A percentile compares a stretch with the other conserved stretches of the same genome.
Evolutionary conservation across 2,113 vertebrate genomes (phyloP).

Genomic region (Buteo buteo): DNA sequence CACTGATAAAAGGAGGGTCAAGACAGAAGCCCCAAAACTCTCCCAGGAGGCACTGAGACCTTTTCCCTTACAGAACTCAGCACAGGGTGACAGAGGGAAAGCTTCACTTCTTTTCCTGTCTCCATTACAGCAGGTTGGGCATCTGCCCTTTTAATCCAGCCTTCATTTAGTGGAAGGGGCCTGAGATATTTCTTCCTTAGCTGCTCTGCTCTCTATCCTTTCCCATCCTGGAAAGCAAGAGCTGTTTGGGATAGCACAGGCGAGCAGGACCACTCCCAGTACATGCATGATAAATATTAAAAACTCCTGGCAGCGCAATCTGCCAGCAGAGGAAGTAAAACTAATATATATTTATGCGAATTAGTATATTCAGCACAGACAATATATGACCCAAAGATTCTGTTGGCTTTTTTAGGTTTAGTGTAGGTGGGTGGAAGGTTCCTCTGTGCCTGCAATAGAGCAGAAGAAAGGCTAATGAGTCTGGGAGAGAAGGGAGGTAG

Average conservation of each 20-base stretch:
- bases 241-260: not conserved
- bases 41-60: not conserved
- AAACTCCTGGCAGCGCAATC: not conserved
- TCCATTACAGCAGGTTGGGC: not conserved
- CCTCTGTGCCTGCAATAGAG: not conserved
- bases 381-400: not conserved
- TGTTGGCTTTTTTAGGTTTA: not conserved
- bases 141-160: not conserved
- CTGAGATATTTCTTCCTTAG: not conserved
- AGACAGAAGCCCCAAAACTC: not conserved
- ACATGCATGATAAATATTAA: not conserved
- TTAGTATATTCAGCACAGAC: not conserved
- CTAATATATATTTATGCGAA: not conserved
- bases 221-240: not conserved
- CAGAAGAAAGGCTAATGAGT: not conserved
- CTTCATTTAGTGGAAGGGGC: not conserved
- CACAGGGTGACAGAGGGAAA: not conserved
- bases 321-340: not conserved
- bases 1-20: not conserved
- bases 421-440: not conserved
- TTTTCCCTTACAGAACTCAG: not conserved
- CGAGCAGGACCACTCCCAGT: not conserved
- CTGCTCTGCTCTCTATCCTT: not conserved
- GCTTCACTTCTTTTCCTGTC: not conserved
- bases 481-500: not conserved